phyloP scores from a whole-genome alignment of 2,888 invertebrate species.

The Crossocerus cetratus region DNA sequence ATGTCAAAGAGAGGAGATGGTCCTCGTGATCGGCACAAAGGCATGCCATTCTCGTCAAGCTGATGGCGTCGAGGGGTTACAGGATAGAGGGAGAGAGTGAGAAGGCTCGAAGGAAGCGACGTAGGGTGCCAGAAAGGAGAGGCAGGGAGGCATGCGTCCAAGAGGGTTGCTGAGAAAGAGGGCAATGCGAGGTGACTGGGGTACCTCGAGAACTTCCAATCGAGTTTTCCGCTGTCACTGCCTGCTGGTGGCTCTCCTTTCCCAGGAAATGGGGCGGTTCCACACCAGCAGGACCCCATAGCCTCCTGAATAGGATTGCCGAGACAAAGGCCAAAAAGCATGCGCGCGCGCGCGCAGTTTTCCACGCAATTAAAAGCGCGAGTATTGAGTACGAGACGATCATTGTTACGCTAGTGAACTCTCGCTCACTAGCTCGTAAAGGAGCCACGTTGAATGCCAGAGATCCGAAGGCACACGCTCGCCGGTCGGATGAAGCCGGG shows the following conservation, averaged over 20 bases:
- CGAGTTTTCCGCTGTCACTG: constrained; percentile 48
- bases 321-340: constrained; percentile 33
- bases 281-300: constrained; percentile 14
- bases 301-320: constrained; percentile 33
- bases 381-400: no score
- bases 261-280: constrained; percentile 11
- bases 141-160: background rate
- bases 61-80: constrained; percentile 34
- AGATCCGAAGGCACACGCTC: background rate
- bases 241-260: constrained; percentile 22
- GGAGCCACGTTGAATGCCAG: background rate
- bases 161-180: constrained; percentile 5
- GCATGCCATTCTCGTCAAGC: constrained; percentile 23
- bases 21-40: constrained; percentile 28
- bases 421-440: no score
- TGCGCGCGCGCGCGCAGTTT: constrained; percentile 8
- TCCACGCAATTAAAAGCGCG: constrained; percentile 33
- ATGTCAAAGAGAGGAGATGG: constrained; percentile 60
- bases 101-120: background rate
- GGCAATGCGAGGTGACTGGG: background rate
- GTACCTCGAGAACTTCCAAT: constrained; percentile 47
- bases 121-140: constrained; percentile 17
- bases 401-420: no score
- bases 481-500: background rate
- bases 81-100: constrained; percentile 22